phyloP scores from a whole-genome alignment of 2,888 invertebrate species.

The Cylloceria caligata region DNA sequence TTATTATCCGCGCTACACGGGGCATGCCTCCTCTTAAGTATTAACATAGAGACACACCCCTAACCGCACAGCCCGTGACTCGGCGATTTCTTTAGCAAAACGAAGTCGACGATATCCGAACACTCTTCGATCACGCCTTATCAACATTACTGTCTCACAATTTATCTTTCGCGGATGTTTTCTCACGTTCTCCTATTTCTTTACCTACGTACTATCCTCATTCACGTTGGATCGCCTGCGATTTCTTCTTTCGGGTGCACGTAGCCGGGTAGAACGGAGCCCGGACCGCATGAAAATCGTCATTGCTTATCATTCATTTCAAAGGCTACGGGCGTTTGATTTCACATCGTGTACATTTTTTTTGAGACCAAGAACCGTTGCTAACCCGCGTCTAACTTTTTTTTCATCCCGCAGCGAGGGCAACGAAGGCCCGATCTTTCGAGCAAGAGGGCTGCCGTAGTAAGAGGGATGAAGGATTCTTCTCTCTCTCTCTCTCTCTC shows the following conservation, averaged over 20 bases:
- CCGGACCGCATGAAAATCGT: slow-evolving; percentile 26
- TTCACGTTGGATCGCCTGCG: neutral
- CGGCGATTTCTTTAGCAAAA: slow-evolving; percentile 31
- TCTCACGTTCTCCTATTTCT: neutral
- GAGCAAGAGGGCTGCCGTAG: neutral
- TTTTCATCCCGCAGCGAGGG: slow-evolving; percentile 37
- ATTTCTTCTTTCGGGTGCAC: neutral
- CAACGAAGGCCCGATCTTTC: neutral
- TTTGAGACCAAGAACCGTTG: slow-evolving; percentile 38
- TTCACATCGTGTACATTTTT: slow-evolving; percentile 64
- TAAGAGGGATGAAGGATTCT: neutral
- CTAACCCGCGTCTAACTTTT: slow-evolving; percentile 37
- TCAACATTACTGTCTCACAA: slow-evolving; percentile 51
- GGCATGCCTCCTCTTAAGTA: slow-evolving; percentile 1
- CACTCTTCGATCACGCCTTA: slow-evolving; percentile 61
- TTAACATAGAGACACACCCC: neutral
- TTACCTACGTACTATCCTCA: neutral
- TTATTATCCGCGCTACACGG: slow-evolving; percentile 42
- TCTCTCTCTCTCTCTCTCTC: neutral
- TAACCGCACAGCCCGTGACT: neutral
- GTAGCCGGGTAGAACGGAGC: neutral
- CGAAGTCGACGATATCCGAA: slow-evolving; percentile 37
- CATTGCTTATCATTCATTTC: slow-evolving; percentile 48
- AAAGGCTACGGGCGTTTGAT: slow-evolving; percentile 48
- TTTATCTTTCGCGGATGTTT: slow-evolving; percentile 50